Evolutionary conservation across 2,797 vertebrate species (phyloP).

Genomic region (Sebastes iracundus): DNA sequence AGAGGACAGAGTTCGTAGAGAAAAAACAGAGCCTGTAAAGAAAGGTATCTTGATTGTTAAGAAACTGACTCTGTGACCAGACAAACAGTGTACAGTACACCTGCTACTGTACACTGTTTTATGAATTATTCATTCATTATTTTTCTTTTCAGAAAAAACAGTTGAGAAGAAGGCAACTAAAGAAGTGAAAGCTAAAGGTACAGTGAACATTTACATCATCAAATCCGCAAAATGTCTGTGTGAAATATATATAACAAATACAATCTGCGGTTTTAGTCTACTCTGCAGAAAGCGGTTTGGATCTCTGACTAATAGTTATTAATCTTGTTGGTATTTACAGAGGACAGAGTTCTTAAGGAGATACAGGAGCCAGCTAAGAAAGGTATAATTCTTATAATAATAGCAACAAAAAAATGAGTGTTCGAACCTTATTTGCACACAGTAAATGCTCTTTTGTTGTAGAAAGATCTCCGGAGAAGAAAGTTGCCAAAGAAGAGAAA

Average conservation of each 20-base stretch:
- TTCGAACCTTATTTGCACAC: not conserved
- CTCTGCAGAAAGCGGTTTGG: not conserved
- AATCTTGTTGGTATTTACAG: constrained; percentile 40
- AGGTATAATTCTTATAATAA: constrained; percentile 44
- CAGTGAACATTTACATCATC: not conserved
- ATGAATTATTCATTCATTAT: not conserved
- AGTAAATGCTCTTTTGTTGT: not conserved
- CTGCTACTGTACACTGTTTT: not conserved
- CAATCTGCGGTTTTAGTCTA: not conserved
- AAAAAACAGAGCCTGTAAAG: constrained; percentile 1
- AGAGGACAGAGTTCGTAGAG: constrained; percentile 31
- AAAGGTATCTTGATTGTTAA: not conserved
- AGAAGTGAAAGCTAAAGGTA: constrained; percentile 49
- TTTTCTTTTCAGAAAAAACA: constrained; percentile 31
- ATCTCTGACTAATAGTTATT: not conserved
- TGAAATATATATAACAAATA: not conserved
- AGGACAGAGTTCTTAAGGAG: constrained; percentile 70
- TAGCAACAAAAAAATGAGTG: not conserved
- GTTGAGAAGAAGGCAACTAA: constrained; percentile 44
- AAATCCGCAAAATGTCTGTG: not conserved
- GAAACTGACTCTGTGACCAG: not conserved
- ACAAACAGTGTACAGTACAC: not conserved
- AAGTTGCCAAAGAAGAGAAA: constrained; percentile 62
- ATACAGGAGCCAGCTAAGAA: constrained; percentile 62
- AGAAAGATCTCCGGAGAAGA: constrained; percentile 71